A percentile compares a stretch with the other conserved stretches of the same genome.
phyloP scores from a whole-genome alignment of 2,797 vertebrate species.

The Harpagifer antarcticus region DNA sequence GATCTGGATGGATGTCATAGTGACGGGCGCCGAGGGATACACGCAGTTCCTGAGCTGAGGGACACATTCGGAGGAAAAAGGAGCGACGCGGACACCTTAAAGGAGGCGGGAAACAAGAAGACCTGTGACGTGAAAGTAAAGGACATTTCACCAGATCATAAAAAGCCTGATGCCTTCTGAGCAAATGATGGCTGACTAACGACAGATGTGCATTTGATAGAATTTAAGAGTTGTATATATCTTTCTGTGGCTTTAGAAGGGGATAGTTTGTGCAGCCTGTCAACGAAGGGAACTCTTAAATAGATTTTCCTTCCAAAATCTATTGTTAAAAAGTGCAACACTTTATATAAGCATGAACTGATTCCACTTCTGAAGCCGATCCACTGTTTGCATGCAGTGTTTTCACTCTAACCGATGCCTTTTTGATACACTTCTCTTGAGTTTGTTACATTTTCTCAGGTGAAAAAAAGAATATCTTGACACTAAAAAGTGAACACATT shows the following conservation, averaged over 20 bases:
- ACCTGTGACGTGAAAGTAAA: conserved; percentile 9
- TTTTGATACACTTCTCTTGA: conserved; percentile 59
- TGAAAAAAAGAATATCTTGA: conserved; percentile 22
- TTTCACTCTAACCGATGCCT: conserved; percentile 50
- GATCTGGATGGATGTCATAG: conserved; percentile 99
- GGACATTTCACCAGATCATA: conserved; percentile 36
- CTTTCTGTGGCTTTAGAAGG: conserved; percentile 30
- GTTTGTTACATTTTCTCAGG: conserved; percentile 45
- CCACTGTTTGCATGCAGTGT: conserved; percentile 52
- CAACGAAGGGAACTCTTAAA: conserved; percentile 23
- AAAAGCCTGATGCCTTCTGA: conserved; percentile 46
- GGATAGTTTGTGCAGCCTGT: conserved; percentile 30
- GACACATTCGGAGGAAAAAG: neutral
- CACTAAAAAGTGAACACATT: neutral
- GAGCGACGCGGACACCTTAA: too few relatives aligned
- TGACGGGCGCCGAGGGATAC: conserved; percentile 96
- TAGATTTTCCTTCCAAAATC: conserved; percentile 42
- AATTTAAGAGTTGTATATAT: conserved; percentile 45
- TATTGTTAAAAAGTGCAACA: conserved; percentile 32
- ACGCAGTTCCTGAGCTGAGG: conserved; percentile 97
- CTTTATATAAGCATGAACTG: conserved; percentile 57
- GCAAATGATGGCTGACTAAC: conserved; percentile 56
- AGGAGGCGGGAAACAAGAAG: too few relatives aligned
- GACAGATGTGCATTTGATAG: conserved; percentile 40
- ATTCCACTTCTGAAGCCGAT: conserved; percentile 48